A percentile compares a stretch with the other conserved stretches of the same genome.
Evolutionary conservation across 2,888 invertebrate species (phyloP).

Genomic region (Lithophane ornitopus): DNA sequence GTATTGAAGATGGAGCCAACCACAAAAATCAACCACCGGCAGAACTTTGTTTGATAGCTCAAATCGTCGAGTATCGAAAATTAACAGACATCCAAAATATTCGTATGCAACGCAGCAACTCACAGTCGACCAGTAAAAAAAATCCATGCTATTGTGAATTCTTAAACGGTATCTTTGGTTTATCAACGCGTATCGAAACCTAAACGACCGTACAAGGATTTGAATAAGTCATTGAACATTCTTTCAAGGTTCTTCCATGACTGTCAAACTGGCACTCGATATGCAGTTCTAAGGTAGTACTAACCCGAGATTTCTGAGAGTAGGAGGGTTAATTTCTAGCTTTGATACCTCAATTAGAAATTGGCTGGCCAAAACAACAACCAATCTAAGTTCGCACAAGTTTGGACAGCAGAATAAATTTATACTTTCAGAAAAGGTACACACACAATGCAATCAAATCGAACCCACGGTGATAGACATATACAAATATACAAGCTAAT

Average conservation of each 20-base stretch:
- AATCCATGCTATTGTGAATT: constrained; percentile 23
- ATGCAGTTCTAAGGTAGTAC: not conserved
- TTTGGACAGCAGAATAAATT: not conserved
- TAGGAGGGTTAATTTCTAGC: not conserved
- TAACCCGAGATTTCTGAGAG: not conserved
- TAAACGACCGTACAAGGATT: not conserved
- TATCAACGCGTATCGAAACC: constrained; percentile 29
- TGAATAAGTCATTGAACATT: constrained; percentile 7
- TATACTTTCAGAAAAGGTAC: not conserved
- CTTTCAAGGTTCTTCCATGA: constrained; percentile 23
- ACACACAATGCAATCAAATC: constrained; percentile 25
- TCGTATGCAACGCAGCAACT: constrained; percentile 23
- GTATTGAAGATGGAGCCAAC: not conserved
- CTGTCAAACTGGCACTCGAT: not conserved
- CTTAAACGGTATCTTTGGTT: constrained; percentile 20
- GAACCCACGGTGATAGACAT: not conserved
- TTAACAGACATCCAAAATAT: not conserved
- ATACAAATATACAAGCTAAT: constrained; percentile 23
- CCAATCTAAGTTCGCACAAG: not conserved
- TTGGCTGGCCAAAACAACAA: not conserved
- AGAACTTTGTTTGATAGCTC: not conserved
- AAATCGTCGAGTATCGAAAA: constrained; percentile 4
- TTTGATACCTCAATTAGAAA: not conserved
- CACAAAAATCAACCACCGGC: not conserved
- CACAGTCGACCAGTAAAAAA: not conserved